phyloP scores from a whole-genome alignment of 2,113 vertebrate genomes.

The Mionectes macconnelli region DNA sequence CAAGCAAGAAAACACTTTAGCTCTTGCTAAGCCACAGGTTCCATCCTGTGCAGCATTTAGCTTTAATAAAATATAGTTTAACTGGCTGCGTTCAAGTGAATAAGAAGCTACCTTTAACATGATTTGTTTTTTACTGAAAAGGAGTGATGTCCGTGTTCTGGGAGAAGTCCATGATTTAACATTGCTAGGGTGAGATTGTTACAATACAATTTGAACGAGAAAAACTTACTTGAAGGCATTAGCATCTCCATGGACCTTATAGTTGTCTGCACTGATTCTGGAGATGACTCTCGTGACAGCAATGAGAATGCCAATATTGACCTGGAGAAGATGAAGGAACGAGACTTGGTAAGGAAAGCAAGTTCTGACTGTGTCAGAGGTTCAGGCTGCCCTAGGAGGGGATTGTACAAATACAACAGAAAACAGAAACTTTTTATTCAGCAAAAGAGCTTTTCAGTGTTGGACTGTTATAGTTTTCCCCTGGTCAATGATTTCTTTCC shows the following conservation, averaged over 20 bases:
- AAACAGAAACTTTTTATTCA: background rate
- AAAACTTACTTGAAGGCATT: constrained; percentile 89
- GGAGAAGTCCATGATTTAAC: background rate
- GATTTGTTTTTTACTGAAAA: background rate
- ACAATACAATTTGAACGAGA: background rate
- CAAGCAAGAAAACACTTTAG: background rate
- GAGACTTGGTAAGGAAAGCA: background rate
- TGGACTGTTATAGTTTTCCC: too few species aligned
- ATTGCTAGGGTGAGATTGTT: background rate
- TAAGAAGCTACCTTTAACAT: background rate
- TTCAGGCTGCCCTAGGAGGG: background rate
- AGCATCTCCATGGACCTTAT: constrained; percentile 89
- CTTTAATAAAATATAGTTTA: background rate
- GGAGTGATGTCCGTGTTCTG: background rate
- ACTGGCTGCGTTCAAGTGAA: background rate
- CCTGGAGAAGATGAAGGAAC: constrained; percentile 66
- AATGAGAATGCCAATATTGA: constrained; percentile 91
- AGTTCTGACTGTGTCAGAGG: rapidly evolving
- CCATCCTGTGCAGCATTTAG: background rate
- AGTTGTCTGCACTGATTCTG: constrained; percentile 92
- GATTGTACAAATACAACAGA: rapidly evolving
- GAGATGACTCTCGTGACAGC: constrained; percentile 95
- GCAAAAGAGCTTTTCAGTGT: background rate
- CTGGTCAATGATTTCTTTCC: background rate
- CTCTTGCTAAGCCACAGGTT: background rate